Evolutionary conservation across 1,140 invertebrate species (phyloP), one percentile per base, ranked within the genome.

Genomic region (Pseudomyrmex gracilis): DNA sequence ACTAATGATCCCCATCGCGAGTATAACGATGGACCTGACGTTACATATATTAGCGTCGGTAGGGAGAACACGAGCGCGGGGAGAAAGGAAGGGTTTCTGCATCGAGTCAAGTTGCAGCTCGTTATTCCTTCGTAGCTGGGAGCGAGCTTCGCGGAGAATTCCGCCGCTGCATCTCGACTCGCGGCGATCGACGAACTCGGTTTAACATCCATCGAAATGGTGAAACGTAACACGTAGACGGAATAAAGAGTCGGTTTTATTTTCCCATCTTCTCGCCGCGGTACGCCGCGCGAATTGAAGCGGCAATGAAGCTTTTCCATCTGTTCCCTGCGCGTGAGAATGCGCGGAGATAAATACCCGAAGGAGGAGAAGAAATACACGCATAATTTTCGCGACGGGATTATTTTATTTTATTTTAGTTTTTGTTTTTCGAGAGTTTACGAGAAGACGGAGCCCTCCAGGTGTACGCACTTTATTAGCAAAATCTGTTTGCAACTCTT

Each of bases 1-100:
- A 10, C 66, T 80, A 80, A 80, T 80, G 76, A 80, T 80, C 76
- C 43, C 66, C 34, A 34, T 80, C 45, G 76, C 76, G 55, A 66
- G 53, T 80, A 80, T 80, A 80, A 80, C 76, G 76, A 80, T 55
- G 66, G 66, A 58, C 76, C 76, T 80, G 76, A 80, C 76, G 76
- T 80, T 80, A 80, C 76, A 80, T 80, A 80, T 66, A 80, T 80
- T 80, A 80, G 66, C 34, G 34, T 47, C 17, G 61, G 34, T 5
- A 34, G 5, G 34, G 34, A 34, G 34, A 34, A 34, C 61, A n/a
- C 17, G 13, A 24, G 51, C 10, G 3, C 1, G 43, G 7, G 12
- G 17, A 12, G 49, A 5, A 9, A 17, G 49, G 49, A 20, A 12
- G 34, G 2, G 34, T 49, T 20, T 24, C 13, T 43, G 51, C 64